phyloP scores from a whole-genome alignment of 2,888 invertebrate genomes.

The Epinotia bilunana region DNA sequence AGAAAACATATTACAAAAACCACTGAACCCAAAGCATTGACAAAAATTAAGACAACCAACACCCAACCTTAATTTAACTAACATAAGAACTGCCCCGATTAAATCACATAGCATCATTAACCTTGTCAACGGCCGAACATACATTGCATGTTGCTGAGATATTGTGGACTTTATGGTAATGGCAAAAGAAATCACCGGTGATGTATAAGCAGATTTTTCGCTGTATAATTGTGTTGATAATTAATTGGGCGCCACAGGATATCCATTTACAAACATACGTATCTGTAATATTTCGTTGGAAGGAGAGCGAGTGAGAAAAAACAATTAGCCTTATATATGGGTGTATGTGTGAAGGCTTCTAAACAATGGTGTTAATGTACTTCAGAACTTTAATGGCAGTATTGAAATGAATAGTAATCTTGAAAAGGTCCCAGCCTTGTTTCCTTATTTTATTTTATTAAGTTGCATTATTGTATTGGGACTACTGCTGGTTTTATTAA shows the following conservation, averaged over 20 bases:
- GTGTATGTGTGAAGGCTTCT: constrained; percentile 23
- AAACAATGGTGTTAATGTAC: neutral
- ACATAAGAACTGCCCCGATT: constrained; percentile 28
- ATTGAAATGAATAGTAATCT: neutral
- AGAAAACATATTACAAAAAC: constrained; percentile 70
- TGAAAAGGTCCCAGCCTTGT: neutral
- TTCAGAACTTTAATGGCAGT: neutral
- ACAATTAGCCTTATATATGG: constrained; percentile 27
- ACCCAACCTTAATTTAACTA: constrained; percentile 51
- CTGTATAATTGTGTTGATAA: constrained; percentile 51
- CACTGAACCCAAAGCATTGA: constrained; percentile 42
- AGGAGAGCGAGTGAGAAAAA: constrained; percentile 18
- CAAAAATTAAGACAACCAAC: constrained; percentile 47
- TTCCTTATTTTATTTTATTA: too few species aligned
- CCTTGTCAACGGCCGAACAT: constrained; percentile 16
- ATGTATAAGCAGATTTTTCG: constrained; percentile 35
- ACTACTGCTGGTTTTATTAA: too few species aligned
- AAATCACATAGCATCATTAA: constrained; percentile 18
- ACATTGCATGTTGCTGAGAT: constrained; percentile 22
- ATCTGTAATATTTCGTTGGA: constrained; percentile 19
- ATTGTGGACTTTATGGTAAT: constrained; percentile 38
- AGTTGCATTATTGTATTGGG: too few species aligned
- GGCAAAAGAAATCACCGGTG: constrained; percentile 28
- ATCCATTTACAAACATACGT: constrained; percentile 57
- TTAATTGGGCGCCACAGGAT: constrained; percentile 64